Percentiles rank a stretch among this genome's conserved stretches.
Evolutionary conservation across 1,140 invertebrate genomes (phyloP).

Genomic region (Cydia pomonella): DNA sequence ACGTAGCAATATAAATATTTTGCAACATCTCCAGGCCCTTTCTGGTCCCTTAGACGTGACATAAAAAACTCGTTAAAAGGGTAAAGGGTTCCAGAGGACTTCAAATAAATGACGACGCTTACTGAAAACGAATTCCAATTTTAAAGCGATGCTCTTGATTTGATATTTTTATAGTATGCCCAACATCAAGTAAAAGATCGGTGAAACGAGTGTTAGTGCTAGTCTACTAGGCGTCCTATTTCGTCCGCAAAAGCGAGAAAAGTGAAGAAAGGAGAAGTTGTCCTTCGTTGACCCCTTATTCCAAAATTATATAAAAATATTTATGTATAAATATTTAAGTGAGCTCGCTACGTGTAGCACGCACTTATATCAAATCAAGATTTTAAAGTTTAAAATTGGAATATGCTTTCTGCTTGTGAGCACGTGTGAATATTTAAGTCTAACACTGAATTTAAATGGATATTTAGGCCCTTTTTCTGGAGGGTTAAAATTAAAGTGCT

Average conservation of each 20-base stretch:
- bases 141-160: neutral
- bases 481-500: conserved; percentile 9
- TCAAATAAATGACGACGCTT: neutral
- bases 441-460: neutral
- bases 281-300: too few relatives aligned
- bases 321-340: too few relatives aligned
- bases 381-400: neutral
- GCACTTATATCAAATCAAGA: neutral
- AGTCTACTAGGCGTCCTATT: too few relatives aligned
- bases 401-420: neutral
- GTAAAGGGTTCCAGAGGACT: neutral
- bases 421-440: conserved; percentile 8
- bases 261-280: too few relatives aligned
- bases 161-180: neutral
- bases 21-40: neutral
- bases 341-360: neutral
- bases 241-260: too few relatives aligned
- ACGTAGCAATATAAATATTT: conserved; percentile 10
- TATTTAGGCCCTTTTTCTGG: neutral
- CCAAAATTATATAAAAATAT: too few relatives aligned
- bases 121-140: neutral
- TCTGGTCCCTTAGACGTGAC: neutral
- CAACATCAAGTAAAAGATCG: too few relatives aligned
- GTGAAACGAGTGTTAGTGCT: too few relatives aligned
- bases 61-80: conserved; percentile 16